Base-by-base conservation (phyloP, 2,113 vertebrate genomes). In the Orthonyx spaldingii region DNA sequence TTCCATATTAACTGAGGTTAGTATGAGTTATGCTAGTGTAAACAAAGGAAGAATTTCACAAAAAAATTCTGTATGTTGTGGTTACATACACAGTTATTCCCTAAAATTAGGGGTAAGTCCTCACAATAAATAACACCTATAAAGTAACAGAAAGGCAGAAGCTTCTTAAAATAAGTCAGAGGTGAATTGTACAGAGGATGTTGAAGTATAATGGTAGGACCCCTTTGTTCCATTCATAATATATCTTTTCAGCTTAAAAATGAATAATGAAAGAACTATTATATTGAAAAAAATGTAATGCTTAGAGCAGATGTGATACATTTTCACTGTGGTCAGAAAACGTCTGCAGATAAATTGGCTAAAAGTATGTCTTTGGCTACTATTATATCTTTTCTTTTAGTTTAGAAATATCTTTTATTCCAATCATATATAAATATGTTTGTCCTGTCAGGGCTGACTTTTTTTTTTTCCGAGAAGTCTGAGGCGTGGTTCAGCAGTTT, bases 81-180 rank as follows among this genome's bases (percentile, higher is more conserved):
- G 77, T 77, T 87, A 65, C 53, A 91, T 74, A 33, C 41, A 70
- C 24, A 76, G 80, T 72, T 88, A 76, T 64, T 88, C 24, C 24
- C 41, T 84, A 68, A 92, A 90, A 95, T 76, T 76, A 86, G 56
- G 44, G 21, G 53, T 76, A 87, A 92, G 86, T 89, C 76, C 37
- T 88, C 32, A 69, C 32, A 74, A 76, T 41, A 22, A 83, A 56
- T 87, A 89, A 61, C 32, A 56, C 32, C 46, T 71, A 63, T 11
- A 69, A 90, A 52, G 32, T 88, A 90, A 53, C 27, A 87, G 60
- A 72, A 76, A 95, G 63, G n/a, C 61, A 90, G 55, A 88, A 80
- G 22, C 26, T 72, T 64, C 41, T 94, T 60, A 27, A 72, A 89
- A 79, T 52, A 61, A 71, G 83, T 53, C 75, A 88, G 53, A 82